A percentile compares a stretch with the other conserved stretches of the same genome.
Conservation (phyloP, 30 jellyfish, hydroid and myxozoan genomes). For the Nemopilema nomurai region DNA sequence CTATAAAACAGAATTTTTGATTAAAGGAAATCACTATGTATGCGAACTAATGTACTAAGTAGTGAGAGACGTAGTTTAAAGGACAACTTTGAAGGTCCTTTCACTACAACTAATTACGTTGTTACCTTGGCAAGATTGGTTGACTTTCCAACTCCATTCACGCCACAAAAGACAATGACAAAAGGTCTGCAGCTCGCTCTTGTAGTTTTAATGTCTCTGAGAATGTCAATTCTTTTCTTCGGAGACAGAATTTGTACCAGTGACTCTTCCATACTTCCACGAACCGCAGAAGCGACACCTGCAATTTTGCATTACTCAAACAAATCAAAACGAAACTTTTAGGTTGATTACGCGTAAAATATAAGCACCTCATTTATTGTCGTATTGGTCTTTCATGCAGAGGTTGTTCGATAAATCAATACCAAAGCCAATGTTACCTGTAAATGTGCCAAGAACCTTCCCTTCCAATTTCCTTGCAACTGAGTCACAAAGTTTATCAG, state of each 20-base stretch:
- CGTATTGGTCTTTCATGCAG: neutral
- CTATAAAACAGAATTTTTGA: no score
- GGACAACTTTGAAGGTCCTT: neutral
- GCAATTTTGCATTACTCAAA: neutral
- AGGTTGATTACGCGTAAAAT: no score
- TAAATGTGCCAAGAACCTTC: constrained; percentile 93
- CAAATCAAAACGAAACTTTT: no score
- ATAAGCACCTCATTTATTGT: no score
- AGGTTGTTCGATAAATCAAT: no score
- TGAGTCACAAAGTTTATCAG: constrained; percentile 95
- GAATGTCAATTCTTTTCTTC: constrained; percentile 86
- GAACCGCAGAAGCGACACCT: constrained; percentile 98
- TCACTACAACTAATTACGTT: neutral
- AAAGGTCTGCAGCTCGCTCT: constrained; percentile 85
- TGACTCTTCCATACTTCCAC: constrained; percentile 96
- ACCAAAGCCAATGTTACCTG: constrained; percentile 90
- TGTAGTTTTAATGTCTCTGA: constrained; percentile 85
- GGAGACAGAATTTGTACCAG: constrained; percentile 95
- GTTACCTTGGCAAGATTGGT: constrained; percentile 97
- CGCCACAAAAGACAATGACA: constrained; percentile 97
- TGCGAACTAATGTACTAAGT: neutral
- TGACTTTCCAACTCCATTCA: constrained; percentile 99
- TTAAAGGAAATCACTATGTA: neutral
- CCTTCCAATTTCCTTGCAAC: constrained; percentile 95
- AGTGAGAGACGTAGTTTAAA: neutral